Evolutionary conservation across 2,113 vertebrate genomes (phyloP), one percentile per base, ranked within the genome.

Genomic region (Ictidomys tridecemlineatus): DNA sequence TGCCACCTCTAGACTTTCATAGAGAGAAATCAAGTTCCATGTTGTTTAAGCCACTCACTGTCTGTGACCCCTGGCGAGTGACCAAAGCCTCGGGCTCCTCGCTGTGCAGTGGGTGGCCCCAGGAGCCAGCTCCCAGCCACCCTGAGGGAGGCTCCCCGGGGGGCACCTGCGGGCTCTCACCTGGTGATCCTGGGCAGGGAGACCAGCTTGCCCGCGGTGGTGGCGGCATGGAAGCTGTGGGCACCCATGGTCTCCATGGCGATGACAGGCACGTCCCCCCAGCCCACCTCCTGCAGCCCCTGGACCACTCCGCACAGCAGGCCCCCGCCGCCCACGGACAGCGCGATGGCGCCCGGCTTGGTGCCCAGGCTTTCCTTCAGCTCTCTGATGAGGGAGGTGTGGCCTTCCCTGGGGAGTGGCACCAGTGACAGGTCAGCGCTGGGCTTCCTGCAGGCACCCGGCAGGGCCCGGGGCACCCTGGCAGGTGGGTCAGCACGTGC

Each of bases 231-330:
- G 89, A 99, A 98, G 96, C 99, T 99, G 78, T 99, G 99, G 17
- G 99, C 99, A 0, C 99, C 99, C 0, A 97, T 18, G 18, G 99
- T 99, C 98, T 99, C 99, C 99, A 99, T 99, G 97, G 99, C 98
- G n/a, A 99, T 89, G 37, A 99, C 26, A 1, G 99, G 99, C 69
- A 99, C 99, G 0, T 99, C 99, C 32, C 78, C 98, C 99, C 99
- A 99, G 95, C 98, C 98, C 65, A 98, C 99, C 4, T 98, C 98
- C 0, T 97, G 98, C 93, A 99, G 98, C 0, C 99, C 99, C 97
- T 99, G 98, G 95, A 99, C 99, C 92, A 99, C 99, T 1, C 99
- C 99, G 0, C 99, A 99, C 86, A 99, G 95, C 97, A 99, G 98
- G 56, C 99, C 99, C 0, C 99, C 99, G 0, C 99, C 99, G 2